Evolutionary conservation across 2,797 vertebrate genomes (phyloP).

Genomic region (Microcaecilia unicolor): DNA sequence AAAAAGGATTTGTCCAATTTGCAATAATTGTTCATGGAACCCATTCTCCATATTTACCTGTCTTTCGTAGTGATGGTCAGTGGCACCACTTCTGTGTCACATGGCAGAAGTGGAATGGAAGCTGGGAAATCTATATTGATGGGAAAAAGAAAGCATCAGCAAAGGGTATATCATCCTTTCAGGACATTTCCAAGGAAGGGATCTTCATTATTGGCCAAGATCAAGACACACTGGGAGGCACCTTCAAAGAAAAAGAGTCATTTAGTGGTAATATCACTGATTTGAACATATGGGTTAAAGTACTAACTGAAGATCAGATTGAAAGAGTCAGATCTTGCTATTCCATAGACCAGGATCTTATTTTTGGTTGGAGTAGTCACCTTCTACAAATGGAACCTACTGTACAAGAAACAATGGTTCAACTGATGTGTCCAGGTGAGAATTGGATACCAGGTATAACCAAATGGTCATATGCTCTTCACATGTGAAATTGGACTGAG

Average conservation of each 20-base stretch:
- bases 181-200: conserved; percentile 59
- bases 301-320: conserved; percentile 50
- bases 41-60: conserved; percentile 67
- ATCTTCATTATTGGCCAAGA: conserved; percentile 85
- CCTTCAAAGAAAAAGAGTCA: conserved; percentile 69
- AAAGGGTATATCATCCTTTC: conserved; percentile 23
- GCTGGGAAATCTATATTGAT: conserved; percentile 70
- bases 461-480: too few species aligned
- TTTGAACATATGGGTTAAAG: conserved; percentile 63
- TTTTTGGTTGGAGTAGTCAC: conserved; percentile 59
- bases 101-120: conserved; percentile 54
- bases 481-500: too few species aligned
- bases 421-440: conserved; percentile 54
- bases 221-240: conserved; percentile 80
- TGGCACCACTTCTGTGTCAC: conserved; percentile 83
- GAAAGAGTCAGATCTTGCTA: conserved; percentile 49
- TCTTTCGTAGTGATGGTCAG: conserved; percentile 55
- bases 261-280: conserved; percentile 83
- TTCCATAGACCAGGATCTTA: conserved; percentile 14
- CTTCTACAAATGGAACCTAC: conserved; percentile 45
- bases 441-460: too few species aligned
- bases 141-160: conserved; percentile 54
- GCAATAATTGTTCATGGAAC: conserved; percentile 76
- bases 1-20: conserved; percentile 51
- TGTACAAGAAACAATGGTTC: conserved; percentile 32